These are phyloP conservation scores for Mastomys coucha DNA, from an alignment of 2,113 vertebrate genomes.

Conservation along the genomic window DNA sequence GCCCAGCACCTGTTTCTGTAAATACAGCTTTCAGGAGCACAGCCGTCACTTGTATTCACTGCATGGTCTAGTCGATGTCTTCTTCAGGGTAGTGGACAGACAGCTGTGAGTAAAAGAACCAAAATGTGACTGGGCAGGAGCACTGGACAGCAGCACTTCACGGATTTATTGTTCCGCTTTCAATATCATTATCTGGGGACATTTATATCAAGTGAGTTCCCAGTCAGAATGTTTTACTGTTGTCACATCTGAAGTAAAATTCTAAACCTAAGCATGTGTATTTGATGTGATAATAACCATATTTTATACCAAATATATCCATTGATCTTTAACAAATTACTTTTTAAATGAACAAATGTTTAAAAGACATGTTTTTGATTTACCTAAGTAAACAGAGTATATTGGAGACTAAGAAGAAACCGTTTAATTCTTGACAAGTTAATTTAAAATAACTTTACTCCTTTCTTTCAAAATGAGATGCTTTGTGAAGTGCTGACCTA, in stretches of 20 bases:
- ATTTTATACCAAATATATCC: background rate
- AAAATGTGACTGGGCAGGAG: background rate
- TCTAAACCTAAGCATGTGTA: background rate
- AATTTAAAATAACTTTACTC: slow-evolving; percentile 57
- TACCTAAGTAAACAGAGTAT: background rate
- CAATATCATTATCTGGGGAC: background rate
- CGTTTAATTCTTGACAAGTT: slow-evolving; percentile 19
- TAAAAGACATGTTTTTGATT: slow-evolving; percentile 33
- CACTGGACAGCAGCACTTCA: background rate
- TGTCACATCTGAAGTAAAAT: background rate
- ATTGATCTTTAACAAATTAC: background rate
- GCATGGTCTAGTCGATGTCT: background rate
- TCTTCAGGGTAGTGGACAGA: background rate
- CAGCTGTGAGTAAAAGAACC: background rate
- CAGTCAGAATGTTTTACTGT: background rate
- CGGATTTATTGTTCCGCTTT: background rate
- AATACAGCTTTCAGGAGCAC: background rate
- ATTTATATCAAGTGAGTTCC: background rate
- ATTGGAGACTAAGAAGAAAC: slow-evolving; percentile 48
- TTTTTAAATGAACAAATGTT: slow-evolving; percentile 55
- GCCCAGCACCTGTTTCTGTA: background rate
- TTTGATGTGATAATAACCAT: background rate
- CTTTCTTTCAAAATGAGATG: slow-evolving; percentile 41
- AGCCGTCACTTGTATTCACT: background rate
- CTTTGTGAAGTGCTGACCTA: slow-evolving; percentile 43